phyloP scores from a whole-genome alignment of 2,797 vertebrate species.

The Amphiprion clarkii region DNA sequence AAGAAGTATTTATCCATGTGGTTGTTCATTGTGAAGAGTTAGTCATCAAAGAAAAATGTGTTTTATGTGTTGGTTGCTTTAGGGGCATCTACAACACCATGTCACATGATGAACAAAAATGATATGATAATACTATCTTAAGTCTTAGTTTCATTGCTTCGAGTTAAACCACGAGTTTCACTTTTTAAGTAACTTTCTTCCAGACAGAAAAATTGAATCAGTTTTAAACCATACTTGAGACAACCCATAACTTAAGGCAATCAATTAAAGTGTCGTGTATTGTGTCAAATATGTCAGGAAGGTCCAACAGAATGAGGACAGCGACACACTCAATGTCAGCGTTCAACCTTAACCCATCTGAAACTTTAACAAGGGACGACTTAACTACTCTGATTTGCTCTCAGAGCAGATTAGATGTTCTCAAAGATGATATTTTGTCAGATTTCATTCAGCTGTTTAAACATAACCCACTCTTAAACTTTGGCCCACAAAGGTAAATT shows the following conservation, averaged over 20 bases:
- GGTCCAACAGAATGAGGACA: constrained; percentile 65
- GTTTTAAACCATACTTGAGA: constrained; percentile 34
- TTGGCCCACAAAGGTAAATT: constrained; percentile 58
- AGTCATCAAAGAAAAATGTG: not conserved
- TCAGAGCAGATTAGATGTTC: constrained; percentile 23
- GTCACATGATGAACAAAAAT: constrained; percentile 45
- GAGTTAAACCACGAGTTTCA: constrained; percentile 32
- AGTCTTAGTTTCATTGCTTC: constrained; percentile 26
- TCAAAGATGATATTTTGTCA: constrained; percentile 22
- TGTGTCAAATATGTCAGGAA: constrained; percentile 63
- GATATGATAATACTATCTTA: constrained; percentile 9
- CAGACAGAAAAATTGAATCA: constrained; percentile 22
- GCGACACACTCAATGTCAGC: constrained; percentile 34
- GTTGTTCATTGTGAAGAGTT: constrained; percentile 11
- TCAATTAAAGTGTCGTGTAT: constrained; percentile 65
- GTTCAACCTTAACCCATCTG: constrained; percentile 43
- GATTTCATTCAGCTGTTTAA: constrained; percentile 56
- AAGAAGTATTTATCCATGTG: constrained; percentile 15
- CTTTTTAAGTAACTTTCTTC: constrained; percentile 27
- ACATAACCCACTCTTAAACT: constrained; percentile 54
- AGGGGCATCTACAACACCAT: constrained; percentile 17
- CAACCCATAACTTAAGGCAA: constrained; percentile 69
- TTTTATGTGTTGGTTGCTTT: constrained; percentile 16
- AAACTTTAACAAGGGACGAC: constrained; percentile 6
- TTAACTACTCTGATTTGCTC: constrained; percentile 29